A percentile compares a stretch with the other conserved stretches of the same genome.
These are phyloP conservation scores for Heterodera carotae DNA, from an alignment of 1,140 invertebrate genomes.

Conservation along the genomic window DNA sequence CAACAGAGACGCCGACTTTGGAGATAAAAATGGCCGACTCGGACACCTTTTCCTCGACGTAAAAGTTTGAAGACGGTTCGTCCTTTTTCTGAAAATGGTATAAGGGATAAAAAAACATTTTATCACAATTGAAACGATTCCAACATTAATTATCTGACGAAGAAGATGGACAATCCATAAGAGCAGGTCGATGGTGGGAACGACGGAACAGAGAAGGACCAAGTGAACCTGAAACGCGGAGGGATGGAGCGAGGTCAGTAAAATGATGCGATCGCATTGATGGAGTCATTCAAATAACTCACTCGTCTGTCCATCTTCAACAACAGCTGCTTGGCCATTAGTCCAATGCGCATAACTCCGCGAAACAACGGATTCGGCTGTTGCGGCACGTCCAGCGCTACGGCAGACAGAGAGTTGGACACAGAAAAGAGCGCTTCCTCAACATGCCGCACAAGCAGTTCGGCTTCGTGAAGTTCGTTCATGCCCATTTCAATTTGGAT, in stretches of 20 bases:
- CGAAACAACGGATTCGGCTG: constrained; percentile 1
- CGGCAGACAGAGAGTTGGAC: not conserved
- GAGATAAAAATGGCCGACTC: constrained; percentile 20
- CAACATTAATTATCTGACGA: not conserved
- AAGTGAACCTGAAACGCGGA: constrained; percentile 13
- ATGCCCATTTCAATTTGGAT: constrained; percentile 3
- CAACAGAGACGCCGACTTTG: constrained; percentile 7
- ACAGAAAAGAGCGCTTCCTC: constrained; percentile 22
- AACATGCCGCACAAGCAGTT: constrained; percentile 12
- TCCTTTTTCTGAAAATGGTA: not conserved
- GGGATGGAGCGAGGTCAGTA: not conserved
- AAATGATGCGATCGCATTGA: not conserved
- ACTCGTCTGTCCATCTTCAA: constrained; percentile 27
- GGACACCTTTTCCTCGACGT: not conserved
- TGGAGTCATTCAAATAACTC: too few species aligned
- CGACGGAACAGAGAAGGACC: constrained; percentile 18
- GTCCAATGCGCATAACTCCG: constrained; percentile 18
- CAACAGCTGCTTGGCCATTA: constrained; percentile 22
- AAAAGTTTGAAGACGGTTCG: not conserved
- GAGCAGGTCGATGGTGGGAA: constrained; percentile 19
- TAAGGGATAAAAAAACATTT: not conserved
- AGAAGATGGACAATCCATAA: not conserved
- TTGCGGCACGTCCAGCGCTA: not conserved
- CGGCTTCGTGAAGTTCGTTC: not conserved
- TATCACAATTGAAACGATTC: not conserved